phyloP scores from a whole-genome alignment of 2,113 vertebrate species.

The Atrichornis clamosus region DNA sequence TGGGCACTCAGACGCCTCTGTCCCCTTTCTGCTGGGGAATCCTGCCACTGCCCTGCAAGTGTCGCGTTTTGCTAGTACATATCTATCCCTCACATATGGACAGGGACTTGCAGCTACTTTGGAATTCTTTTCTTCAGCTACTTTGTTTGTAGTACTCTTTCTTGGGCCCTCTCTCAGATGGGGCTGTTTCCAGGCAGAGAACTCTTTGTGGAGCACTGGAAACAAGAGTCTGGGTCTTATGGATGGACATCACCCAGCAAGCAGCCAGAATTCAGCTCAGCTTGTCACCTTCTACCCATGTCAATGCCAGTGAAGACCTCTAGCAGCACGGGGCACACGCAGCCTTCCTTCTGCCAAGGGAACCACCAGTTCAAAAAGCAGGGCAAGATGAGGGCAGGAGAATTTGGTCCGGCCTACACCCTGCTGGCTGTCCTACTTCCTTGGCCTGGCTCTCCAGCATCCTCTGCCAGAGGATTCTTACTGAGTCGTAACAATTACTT shows the following conservation, averaged over 20 bases:
- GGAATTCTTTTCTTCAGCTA: background rate
- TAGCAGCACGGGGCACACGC: accelerated
- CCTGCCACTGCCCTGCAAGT: background rate
- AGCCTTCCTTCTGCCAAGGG: background rate
- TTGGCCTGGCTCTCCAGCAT: background rate
- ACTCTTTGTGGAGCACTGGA: background rate
- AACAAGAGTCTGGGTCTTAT: background rate
- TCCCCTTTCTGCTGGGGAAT: background rate
- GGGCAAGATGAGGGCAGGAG: constrained; percentile 6
- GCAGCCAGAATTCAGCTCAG: background rate
- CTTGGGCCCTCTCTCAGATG: background rate
- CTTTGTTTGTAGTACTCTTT: background rate
- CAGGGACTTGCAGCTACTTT: background rate
- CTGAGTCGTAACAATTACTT: constrained; percentile 51
- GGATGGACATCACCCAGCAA: background rate
- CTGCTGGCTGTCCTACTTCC: background rate
- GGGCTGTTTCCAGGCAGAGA: background rate
- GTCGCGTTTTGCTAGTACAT: background rate
- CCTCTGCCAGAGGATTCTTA: constrained; percentile 32
- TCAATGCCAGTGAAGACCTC: background rate
- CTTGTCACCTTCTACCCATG: background rate
- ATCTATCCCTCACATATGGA: background rate
- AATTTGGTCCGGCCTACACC: background rate
- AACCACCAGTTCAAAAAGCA: background rate
- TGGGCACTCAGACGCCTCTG: background rate